These are phyloP conservation scores for Ibycter americanus DNA, from an alignment of 2,797 vertebrate genomes.

Conservation along the genomic window DNA sequence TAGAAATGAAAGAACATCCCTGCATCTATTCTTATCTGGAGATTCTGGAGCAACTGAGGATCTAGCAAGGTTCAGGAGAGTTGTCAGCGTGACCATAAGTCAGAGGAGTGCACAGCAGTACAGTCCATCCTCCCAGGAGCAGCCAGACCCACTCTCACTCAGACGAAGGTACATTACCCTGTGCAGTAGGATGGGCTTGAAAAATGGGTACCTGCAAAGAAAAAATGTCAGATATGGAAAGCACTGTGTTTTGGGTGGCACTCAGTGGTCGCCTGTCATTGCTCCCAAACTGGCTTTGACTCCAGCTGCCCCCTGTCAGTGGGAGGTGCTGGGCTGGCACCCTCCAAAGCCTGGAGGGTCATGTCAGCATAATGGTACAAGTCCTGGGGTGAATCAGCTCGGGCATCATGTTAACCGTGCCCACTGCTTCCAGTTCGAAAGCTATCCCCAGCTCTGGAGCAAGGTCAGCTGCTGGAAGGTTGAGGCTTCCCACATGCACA, in stretches of 20 bases:
- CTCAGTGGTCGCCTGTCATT: not conserved
- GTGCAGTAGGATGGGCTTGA: not conserved
- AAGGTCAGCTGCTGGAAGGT: not conserved
- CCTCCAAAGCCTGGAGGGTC: not conserved
- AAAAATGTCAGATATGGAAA: not conserved
- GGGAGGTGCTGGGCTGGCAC: not conserved
- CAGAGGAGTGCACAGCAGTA: not conserved
- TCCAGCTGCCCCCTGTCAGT: not conserved
- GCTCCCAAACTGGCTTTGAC: not conserved
- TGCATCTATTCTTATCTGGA: not conserved
- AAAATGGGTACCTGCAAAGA: not conserved
- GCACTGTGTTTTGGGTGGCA: not conserved
- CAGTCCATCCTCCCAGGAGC: not conserved
- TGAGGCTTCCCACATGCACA: not conserved
- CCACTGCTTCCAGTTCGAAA: not conserved
- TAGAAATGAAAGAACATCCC: not conserved
- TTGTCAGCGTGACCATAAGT: not conserved
- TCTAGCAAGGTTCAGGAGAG: not conserved
- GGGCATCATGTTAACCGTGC: rapidly evolving
- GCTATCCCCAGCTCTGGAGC: not conserved
- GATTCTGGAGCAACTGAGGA: not conserved
- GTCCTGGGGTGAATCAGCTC: rapidly evolving
- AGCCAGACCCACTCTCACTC: not conserved
- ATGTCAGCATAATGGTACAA: not conserved
- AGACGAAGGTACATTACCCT: not conserved